A percentile compares a stretch with the other conserved stretches of the same genome.
These are phyloP conservation scores for Heteromurus nitidus DNA, from an alignment of 2,888 invertebrate species.

Conservation along the genomic window DNA sequence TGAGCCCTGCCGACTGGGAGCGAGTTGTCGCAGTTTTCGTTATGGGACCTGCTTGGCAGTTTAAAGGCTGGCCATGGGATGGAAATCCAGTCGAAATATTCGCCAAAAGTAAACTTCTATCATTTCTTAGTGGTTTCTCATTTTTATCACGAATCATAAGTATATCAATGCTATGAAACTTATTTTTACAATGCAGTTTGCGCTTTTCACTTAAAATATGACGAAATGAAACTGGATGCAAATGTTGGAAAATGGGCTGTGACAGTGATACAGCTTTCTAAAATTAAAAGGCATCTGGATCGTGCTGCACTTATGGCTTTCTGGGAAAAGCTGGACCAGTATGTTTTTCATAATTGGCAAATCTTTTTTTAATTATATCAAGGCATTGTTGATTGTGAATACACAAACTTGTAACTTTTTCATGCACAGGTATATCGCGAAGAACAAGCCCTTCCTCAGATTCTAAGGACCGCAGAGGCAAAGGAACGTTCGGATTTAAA, in stretches of 20 bases:
- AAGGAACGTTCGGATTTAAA: no score
- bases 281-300: conserved; percentile 96
- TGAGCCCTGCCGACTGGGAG: conserved; percentile 96
- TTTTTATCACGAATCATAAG: background rate
- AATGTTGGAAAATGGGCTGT: conserved; percentile 99
- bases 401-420: no score
- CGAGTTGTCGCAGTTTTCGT: conserved; percentile 99
- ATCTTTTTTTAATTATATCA: background rate
- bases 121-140: background rate
- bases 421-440: conserved; percentile 69
- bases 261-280: conserved; percentile 91
- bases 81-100: conserved; percentile 99
- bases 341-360: conserved; percentile 6
- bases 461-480: no score
- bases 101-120: conserved; percentile 88
- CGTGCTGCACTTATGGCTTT: conserved; percentile 95
- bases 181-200: conserved; percentile 81
- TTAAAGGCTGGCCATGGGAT: conserved; percentile 99
- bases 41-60: conserved; percentile 99
- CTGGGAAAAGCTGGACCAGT: conserved; percentile 89
- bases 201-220: conserved; percentile 97
- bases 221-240: conserved; percentile 94
- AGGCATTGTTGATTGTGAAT: no score
- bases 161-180: background rate
- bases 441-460: conserved; percentile 70